Evolutionary conservation across 2,888 invertebrate species (phyloP).

Genomic region (Calameuta filiformis): DNA sequence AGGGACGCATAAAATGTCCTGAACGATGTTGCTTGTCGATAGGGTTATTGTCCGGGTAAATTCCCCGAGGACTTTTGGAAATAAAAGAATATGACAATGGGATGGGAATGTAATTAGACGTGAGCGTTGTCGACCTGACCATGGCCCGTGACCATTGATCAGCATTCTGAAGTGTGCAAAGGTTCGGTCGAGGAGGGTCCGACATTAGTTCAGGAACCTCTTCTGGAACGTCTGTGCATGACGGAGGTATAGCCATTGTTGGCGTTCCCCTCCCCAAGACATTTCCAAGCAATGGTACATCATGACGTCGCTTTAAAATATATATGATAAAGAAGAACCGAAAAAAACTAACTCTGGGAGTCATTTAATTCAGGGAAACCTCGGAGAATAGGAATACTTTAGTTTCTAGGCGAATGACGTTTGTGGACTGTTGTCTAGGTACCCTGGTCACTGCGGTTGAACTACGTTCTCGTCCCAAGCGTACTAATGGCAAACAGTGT

Average conservation of each 20-base stretch:
- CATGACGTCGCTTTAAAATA: neutral
- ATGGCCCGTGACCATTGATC: conserved; percentile 47
- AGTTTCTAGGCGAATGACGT: neutral
- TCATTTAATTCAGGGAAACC: neutral
- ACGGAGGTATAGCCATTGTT: neutral
- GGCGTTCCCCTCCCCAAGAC: neutral
- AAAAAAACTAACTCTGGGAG: neutral
- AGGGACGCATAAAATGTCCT: neutral
- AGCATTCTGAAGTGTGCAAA: conserved; percentile 19
- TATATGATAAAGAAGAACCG: neutral
- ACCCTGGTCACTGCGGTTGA: neutral
- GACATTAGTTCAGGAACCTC: neutral
- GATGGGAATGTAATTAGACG: conserved; percentile 53
- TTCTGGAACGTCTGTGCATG: neutral
- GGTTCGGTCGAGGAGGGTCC: neutral
- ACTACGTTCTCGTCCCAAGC: neutral
- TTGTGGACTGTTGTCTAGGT: neutral
- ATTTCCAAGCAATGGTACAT: neutral
- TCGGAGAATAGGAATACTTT: neutral
- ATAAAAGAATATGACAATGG: neutral
- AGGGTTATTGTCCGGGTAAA: neutral
- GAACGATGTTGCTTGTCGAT: neutral
- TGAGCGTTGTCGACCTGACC: conserved; percentile 51
- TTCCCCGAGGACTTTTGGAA: neutral
- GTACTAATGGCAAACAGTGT: neutral